Evolutionary conservation across 2,888 invertebrate species (phyloP).

Genomic region (Gasteruption jaculator): DNA sequence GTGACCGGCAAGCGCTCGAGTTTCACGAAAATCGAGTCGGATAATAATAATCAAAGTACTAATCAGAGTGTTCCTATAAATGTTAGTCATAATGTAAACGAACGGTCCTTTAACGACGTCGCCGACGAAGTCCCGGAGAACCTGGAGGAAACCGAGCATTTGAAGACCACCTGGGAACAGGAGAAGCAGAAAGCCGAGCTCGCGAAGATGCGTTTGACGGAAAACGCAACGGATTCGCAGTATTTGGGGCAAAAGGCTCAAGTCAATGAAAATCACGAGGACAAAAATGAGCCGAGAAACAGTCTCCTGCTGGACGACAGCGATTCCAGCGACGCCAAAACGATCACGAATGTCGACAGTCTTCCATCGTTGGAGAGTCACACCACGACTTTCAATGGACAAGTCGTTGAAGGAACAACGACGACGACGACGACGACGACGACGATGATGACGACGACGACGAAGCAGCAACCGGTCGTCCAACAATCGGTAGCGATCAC

Average conservation of each 20-base stretch:
- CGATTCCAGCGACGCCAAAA: slow-evolving; percentile 40
- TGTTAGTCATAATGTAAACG: too few relatives aligned
- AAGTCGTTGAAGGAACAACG: slow-evolving; percentile 13
- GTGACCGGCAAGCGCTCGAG: slow-evolving; percentile 39
- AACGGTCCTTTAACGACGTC: too few relatives aligned
- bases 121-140: slow-evolving; percentile 17
- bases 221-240: slow-evolving; percentile 26
- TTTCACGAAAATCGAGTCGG: too few relatives aligned
- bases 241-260: slow-evolving; percentile 21
- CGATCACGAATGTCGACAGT: slow-evolving; percentile 36
- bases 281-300: slow-evolving; percentile 27
- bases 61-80: too few relatives aligned
- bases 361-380: slow-evolving; percentile 24
- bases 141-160: slow-evolving; percentile 21
- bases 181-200: slow-evolving; percentile 46
- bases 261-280: slow-evolving; percentile 17
- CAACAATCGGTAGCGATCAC: slow-evolving; percentile 37
- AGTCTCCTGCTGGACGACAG: slow-evolving; percentile 36
- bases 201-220: slow-evolving; percentile 37
- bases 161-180: slow-evolving; percentile 47
- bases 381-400: slow-evolving; percentile 30
- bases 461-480: slow-evolving; percentile 21
- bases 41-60: too few relatives aligned
- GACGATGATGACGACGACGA: slow-evolving; percentile 22
- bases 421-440: slow-evolving; percentile 25